Conservation (phyloP, 2,888 invertebrate genomes). For the Acleris emargana region DNA sequence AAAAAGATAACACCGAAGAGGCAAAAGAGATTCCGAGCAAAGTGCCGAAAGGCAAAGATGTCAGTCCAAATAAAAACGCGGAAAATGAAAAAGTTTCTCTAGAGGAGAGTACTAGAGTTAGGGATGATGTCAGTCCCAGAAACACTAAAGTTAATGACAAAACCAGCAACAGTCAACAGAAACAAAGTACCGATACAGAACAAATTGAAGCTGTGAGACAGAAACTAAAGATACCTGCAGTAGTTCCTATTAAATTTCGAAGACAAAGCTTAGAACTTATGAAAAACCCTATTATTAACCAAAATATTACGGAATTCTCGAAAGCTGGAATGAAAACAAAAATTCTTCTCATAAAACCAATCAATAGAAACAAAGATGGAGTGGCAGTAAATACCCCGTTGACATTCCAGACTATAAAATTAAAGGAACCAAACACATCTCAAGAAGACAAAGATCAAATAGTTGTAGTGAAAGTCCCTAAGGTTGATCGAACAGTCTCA, state of each 20-base stretch:
- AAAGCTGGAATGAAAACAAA: constrained; percentile 79
- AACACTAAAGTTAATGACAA: constrained; percentile 36
- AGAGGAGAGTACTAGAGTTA: constrained; percentile 41
- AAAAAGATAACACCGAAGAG: constrained; percentile 60
- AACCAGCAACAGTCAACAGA: constrained; percentile 30
- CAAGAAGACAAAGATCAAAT: constrained; percentile 70
- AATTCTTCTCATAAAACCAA: constrained; percentile 76
- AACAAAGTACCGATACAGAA: constrained; percentile 35
- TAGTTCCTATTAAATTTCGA: constrained; percentile 68
- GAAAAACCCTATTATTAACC: constrained; percentile 73
- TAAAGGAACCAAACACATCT: constrained; percentile 77
- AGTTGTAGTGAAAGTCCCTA: constrained; percentile 72
- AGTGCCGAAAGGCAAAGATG: constrained; percentile 65
- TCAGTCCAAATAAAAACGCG: constrained; percentile 89
- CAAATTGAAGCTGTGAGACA: constrained; percentile 46
- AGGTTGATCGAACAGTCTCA: constrained; percentile 60
- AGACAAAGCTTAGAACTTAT: constrained; percentile 72
- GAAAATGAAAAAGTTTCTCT: constrained; percentile 34
- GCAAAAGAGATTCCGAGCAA: constrained; percentile 22
- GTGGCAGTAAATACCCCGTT: constrained; percentile 56
- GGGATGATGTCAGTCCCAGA: constrained; percentile 16
- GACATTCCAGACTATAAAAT: constrained; percentile 87
- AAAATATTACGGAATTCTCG: constrained; percentile 69
- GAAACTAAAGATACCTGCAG: constrained; percentile 53
- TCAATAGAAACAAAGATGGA: constrained; percentile 68